Percentiles rank a stretch among this genome's conserved stretches.
Conservation (phyloP, 2,113 vertebrate species). For the Australoheros scitulus region DNA sequence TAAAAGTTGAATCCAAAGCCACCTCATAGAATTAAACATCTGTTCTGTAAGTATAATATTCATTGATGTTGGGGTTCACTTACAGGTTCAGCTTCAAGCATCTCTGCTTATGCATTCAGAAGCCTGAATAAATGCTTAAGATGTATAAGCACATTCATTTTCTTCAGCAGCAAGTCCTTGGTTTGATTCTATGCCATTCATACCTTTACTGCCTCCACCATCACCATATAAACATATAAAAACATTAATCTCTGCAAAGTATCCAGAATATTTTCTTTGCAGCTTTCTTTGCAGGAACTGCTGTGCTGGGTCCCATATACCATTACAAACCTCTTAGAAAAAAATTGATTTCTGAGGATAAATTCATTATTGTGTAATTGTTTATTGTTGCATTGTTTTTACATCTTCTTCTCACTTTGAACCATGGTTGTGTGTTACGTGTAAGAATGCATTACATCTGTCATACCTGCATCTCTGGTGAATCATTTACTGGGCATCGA, state of each 20-base stretch:
- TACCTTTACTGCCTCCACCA: not conserved
- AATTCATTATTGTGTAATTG: not conserved
- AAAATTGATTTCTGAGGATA: not conserved
- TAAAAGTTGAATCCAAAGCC: not conserved
- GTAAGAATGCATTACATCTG: not conserved
- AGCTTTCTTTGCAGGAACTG: not conserved
- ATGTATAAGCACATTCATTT: not conserved
- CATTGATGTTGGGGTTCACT: not conserved
- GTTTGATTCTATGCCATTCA: not conserved
- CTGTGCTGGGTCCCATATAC: not conserved
- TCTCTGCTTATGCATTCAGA: not conserved
- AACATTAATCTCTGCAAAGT: not conserved
- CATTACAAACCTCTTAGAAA: not conserved
- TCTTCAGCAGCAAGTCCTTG: not conserved
- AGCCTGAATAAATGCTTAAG: not conserved
- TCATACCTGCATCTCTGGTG: not conserved
- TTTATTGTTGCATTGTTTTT: not conserved
- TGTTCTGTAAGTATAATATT: not conserved
- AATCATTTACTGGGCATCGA: not conserved
- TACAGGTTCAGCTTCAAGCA: not conserved
- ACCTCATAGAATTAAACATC: not conserved
- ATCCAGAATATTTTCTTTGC: not conserved
- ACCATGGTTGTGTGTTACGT: not conserved
- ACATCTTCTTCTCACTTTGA: not conserved
- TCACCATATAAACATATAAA: too few relatives aligned